Base-by-base conservation (phyloP, 2,797 vertebrate species). In the Staurois parvus region DNA sequence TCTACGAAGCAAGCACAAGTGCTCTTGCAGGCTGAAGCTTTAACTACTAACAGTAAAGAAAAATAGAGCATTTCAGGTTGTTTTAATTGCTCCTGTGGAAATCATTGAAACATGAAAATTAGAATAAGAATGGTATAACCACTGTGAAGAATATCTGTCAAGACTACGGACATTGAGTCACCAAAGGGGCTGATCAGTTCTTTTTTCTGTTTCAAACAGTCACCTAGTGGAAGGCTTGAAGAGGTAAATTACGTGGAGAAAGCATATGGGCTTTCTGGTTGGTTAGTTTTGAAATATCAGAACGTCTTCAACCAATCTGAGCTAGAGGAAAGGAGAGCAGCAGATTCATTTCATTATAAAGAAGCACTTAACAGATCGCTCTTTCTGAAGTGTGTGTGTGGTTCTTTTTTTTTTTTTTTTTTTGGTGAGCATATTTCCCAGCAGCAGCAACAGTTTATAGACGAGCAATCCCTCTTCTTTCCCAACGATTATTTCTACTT, bases 201-300 rank as follows among this genome's bases (percentile, higher is more conserved):
- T 40, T 77, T 37, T 78, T 66, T 79, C 75, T 80, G 5, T 73
- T 72, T 62, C 74, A 42, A 42, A 69, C 79, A 37, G 66, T 45
- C 72, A 82, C 62, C 67, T 64, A 86, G 75, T 78, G 24, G 64
- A 59, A 59, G 68, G 70, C 70, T 68, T 73, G 29, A 83, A 83
- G 56, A 78, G 80, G 76, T 83, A 68, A 83, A 79, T 83, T 68
- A 72, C 42, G 17, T 79, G 69, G 29, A 73, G 66, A 21, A 82
- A 19, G 75, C 85, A 83, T 87, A 69, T 56, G 32, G 42, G 80
- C n/a, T 67, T 74, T 79, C 75, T 87, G 85, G 85, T 87, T 87
- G 85, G 85, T 69, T 79, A 68, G 64, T 79, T 87, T 87, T 83
- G 70, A 87, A 87, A 87, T 79, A 79, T 83, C 81, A 74, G 69